Base-by-base conservation (phyloP, 2,113 vertebrate genomes). In the Cairina moschata region DNA sequence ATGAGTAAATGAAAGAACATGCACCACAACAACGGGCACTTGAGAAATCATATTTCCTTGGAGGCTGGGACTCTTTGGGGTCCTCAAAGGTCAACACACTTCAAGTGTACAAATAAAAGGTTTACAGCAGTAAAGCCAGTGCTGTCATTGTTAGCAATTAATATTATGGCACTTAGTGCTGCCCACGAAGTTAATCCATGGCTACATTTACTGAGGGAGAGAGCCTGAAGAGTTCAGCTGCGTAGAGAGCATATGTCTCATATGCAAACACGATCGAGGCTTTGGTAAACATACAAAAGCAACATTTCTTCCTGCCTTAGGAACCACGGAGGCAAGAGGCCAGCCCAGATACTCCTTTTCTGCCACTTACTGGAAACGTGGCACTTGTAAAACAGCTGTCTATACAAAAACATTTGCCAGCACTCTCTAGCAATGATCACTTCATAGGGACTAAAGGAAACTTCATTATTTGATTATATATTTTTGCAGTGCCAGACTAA, bases 51-150 rank as follows among this genome's bases (percentile, higher is more conserved):
- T 56, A 29, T 68, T 72, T 78, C 50, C 69, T 65, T 74, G 82
- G 72, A 91, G 78, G 32, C 81, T 31, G 26, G 42, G 31, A 46
- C 66, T 10, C 15, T 31, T 55, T 42, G 66, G 25, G 46, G 58
- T 87, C 78, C 63, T 91, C 62, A 44, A 50, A 88, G 32, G 29
- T 82, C 87, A 54, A 91, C 80, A 58, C 88, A 67, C 9, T 71
- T 65, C 20, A 62, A 83, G 73, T 4, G 1, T 66, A 74, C 63
- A 79, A 86, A 71, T 55, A 84, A 93, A 88, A 31, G 44, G 42
- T 90, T 78, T 76, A 31, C 15, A 40, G 44, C 54, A 60, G 40
- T 79, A 58, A 85, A 75, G 58, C 40, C 40, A 60, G 75, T 79
- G 44, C 74, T 82, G 59, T 74, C 44, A 46, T 46, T 71, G 77